Evolutionary conservation across 2,797 vertebrate species (phyloP).

Genomic region (Lithobates sylvaticus): DNA sequence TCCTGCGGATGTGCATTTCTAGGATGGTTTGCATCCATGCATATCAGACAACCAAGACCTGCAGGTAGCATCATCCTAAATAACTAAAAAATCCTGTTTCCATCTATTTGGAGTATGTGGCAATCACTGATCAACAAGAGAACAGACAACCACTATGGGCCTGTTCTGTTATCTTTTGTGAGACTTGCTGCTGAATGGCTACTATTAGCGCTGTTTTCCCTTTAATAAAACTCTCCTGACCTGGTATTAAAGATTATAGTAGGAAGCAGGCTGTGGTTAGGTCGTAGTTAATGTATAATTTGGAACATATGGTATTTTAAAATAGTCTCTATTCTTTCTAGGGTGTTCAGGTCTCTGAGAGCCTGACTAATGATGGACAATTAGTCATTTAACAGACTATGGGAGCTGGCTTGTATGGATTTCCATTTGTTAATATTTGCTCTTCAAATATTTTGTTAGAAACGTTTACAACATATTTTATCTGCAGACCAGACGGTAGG

Average conservation of each 20-base stretch:
- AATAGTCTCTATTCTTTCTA: conserved; percentile 80
- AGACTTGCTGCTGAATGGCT: conserved; percentile 28
- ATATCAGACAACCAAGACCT: neutral
- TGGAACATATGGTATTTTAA: conserved; percentile 93
- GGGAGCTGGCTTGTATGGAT: conserved; percentile 83
- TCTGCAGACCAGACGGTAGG: conserved; percentile 78
- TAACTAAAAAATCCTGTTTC: neutral
- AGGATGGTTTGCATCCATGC: conserved; percentile 14
- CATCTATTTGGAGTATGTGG: conserved; percentile 15
- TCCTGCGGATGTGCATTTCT: neutral
- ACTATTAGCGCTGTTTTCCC: conserved; percentile 57
- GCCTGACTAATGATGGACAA: conserved; percentile 91
- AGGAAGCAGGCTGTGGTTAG: conserved; percentile 72
- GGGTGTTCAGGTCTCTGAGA: conserved; percentile 83
- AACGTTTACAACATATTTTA: conserved; percentile 89
- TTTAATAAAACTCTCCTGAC: conserved; percentile 65
- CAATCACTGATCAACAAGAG: conserved; percentile 11
- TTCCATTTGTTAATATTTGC: conserved; percentile 94
- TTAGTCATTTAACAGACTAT: conserved; percentile 89
- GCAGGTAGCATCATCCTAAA: neutral
- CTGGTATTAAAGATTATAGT: conserved; percentile 72
- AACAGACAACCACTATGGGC: conserved; percentile 15
- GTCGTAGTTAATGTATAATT: conserved; percentile 97
- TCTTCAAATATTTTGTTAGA: conserved; percentile 96
- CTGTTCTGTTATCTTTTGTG: conserved; percentile 46